These are phyloP conservation scores for Furcifer pardalis DNA, from an alignment of 2,797 vertebrate species.

Conservation along the genomic window DNA sequence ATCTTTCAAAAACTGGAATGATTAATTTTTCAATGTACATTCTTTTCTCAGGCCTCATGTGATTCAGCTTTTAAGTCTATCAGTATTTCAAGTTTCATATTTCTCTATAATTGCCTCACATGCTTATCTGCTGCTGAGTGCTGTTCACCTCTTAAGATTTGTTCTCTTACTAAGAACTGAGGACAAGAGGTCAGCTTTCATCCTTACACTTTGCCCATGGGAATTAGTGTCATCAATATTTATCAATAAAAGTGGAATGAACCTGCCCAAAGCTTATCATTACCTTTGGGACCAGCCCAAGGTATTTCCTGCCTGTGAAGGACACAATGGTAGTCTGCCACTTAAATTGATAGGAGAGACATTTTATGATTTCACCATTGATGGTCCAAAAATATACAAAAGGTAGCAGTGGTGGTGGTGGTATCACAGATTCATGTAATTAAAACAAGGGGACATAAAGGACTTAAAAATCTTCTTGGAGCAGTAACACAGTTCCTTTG, in stretches of 20 bases:
- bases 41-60: constrained; percentile 1
- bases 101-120: not conserved
- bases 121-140: not conserved
- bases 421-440: too few species aligned
- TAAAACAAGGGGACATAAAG: too few species aligned
- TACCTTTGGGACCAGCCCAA: not conserved
- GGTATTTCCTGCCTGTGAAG: not conserved
- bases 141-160: not conserved
- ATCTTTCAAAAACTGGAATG: constrained; percentile 36
- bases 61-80: not conserved
- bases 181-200: not conserved
- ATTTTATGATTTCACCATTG: not conserved
- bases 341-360: not conserved
- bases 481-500: too few species aligned
- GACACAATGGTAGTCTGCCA: not conserved
- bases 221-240: not conserved
- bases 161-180: not conserved
- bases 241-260: not conserved
- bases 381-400: too few species aligned
- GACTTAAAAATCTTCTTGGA: too few species aligned
- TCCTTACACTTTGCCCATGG: not conserved
- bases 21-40: constrained; percentile 10
- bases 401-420: too few species aligned
- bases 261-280: not conserved
- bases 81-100: constrained; percentile 1